phyloP scores from a whole-genome alignment of 2,113 vertebrate genomes.

The Tachysurus vachellii region DNA sequence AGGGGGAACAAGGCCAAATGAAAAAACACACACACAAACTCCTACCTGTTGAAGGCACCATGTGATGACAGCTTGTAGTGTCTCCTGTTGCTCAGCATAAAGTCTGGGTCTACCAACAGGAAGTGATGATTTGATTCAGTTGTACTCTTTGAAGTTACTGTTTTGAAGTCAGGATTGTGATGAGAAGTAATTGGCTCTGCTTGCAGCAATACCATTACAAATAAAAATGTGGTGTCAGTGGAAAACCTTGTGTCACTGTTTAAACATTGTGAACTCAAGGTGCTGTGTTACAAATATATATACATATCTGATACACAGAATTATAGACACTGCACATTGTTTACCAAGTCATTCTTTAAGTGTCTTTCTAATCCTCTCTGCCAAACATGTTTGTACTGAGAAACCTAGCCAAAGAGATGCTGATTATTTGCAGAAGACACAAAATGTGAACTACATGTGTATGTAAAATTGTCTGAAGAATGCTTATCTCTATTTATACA shows the following conservation, averaged over 20 bases:
- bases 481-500: not conserved
- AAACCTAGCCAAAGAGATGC: not conserved
- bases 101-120: constrained; percentile 22
- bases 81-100: constrained; percentile 36
- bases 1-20: constrained; percentile 45
- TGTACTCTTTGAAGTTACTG: constrained; percentile 26
- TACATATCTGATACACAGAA: not conserved
- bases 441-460: not conserved
- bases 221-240: constrained; percentile 48
- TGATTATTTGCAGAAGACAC: not conserved
- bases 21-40: constrained; percentile 32
- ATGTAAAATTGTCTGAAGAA: not conserved
- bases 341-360: not conserved
- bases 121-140: constrained; percentile 48
- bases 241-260: constrained; percentile 31
- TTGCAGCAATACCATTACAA: constrained; percentile 49
- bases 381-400: not conserved
- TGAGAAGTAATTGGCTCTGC: constrained; percentile 46
- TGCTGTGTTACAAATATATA: constrained; percentile 23
- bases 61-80: constrained; percentile 56
- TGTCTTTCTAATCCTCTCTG: not conserved
- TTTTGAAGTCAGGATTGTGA: constrained; percentile 18
- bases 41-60: constrained; percentile 54
- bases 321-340: not conserved
- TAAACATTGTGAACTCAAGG: constrained; percentile 43